Evolutionary conservation across 1,140 invertebrate genomes (phyloP), one percentile per base, ranked within the genome.

Genomic region (Temnothorax curvispinosus): DNA sequence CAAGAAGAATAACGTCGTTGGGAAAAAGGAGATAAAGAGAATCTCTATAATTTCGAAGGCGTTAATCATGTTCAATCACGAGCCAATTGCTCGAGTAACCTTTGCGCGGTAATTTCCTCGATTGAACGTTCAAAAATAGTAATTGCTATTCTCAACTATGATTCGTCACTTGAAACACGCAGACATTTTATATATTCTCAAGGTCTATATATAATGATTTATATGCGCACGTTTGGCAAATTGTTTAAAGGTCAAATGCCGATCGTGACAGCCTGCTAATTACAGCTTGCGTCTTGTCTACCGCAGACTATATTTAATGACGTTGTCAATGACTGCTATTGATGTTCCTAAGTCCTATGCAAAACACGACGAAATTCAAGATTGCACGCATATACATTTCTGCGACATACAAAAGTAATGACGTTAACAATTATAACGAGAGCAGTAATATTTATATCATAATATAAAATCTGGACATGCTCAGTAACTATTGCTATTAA

Each of bases 221-320:
- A 54, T 80, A 81, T 87, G 58, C 35, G 38, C 32, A 65, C 41
- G n/a, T 78, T 88, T 88, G 87, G 87, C 87, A 86, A 69, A 88
- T 69, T 86, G 82, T 77, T 78, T 75, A 86, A 88, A 88, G 87
- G 82, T 86, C 69, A 78, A 72, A 77, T 86, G 72, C 87, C 87
- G 64, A 87, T 85, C 86, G 52, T 85, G 54, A 58, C 82, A 80
- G 60, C 5, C 65, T 71, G 82, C 74, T 76, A 78, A 76, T 78
- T 85, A 78, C 65, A 52, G 54, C 47, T n/a, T 56, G 77, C 52
- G n/a, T 54, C 74, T 86, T 78, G 82, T 85, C 74, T 78, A 32
- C 21, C 27, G 47, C 75, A 27, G 52, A 35, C 82, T 85, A 85
- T 85, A 85, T 85, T 85, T 85, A 85, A 77, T 47, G 47, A 85